Conservation (phyloP, 2,888 invertebrate genomes). For the Habrosyne pyritoides region DNA sequence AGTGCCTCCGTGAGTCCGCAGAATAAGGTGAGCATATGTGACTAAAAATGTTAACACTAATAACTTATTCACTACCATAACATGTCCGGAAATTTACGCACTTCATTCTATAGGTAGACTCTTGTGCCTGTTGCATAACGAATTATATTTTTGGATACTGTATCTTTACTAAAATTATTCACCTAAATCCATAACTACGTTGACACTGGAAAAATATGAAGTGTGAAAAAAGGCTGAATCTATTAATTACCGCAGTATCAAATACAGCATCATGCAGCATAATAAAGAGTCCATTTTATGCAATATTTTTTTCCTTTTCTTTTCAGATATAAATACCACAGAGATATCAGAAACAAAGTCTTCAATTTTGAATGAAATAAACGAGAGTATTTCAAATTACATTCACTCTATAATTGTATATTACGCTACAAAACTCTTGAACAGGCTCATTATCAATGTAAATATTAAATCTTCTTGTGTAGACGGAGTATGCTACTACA, state of each 20-base stretch:
- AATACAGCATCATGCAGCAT: no score
- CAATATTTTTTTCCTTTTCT: conserved; percentile 6
- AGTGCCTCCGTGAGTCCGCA: conserved; percentile 17
- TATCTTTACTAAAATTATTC: no score
- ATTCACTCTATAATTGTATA: conserved; percentile 43
- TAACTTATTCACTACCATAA: no score
- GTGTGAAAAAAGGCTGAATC: no score
- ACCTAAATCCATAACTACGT: no score
- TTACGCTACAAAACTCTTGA: conserved; percentile 51
- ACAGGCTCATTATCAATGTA: conserved; percentile 46
- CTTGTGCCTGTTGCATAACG: no score
- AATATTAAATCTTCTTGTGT: conserved; percentile 52
- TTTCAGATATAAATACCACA: conserved; percentile 37
- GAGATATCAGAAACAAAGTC: conserved; percentile 16
- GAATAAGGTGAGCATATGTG: conserved; percentile 39
- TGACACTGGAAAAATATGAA: no score
- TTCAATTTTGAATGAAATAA: conserved; percentile 30
- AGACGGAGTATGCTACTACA: conserved; percentile 57
- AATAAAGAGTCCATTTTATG: no score
- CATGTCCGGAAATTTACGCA: no score
- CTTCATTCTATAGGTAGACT: no score
- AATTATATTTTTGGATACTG: no score
- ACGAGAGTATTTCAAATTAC: conserved; percentile 39
- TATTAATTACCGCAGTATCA: no score
- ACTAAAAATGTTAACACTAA: background rate